Evolutionary conservation across 1,140 invertebrate species (phyloP).

Genomic region (Drosophila pruinosa): DNA sequence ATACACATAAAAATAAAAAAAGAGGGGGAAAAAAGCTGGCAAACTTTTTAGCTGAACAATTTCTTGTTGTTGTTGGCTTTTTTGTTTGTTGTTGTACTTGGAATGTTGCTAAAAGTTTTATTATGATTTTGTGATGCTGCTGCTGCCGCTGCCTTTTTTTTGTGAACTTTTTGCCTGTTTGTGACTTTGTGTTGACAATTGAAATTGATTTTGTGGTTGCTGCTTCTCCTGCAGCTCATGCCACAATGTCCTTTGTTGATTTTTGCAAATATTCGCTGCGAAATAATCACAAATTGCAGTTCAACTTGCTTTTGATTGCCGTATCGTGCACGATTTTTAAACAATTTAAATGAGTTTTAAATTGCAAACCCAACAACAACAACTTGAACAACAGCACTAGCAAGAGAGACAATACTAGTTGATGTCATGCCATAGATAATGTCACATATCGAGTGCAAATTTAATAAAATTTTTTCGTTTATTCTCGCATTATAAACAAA

Average conservation of each 20-base stretch:
- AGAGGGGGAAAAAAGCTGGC: slow-evolving; percentile 16
- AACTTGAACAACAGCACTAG: neutral
- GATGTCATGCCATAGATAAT: slow-evolving; percentile 9
- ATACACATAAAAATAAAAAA: slow-evolving; percentile 20
- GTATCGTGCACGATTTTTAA: slow-evolving; percentile 18
- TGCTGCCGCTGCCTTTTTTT: slow-evolving; percentile 31
- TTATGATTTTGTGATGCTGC: slow-evolving; percentile 65
- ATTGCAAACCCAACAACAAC: slow-evolving; percentile 13
- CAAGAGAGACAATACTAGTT: too few species aligned
- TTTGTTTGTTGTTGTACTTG: slow-evolving; percentile 44
- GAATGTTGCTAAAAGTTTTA: slow-evolving; percentile 71
- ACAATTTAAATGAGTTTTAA: slow-evolving; percentile 67
- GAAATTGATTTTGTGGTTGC: slow-evolving; percentile 78
- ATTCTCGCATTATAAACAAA: slow-evolving; percentile 33
- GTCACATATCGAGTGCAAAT: slow-evolving; percentile 34
- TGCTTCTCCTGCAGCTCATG: neutral
- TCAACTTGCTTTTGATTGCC: slow-evolving; percentile 30
- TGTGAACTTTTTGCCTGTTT: slow-evolving; percentile 55
- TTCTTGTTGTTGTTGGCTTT: slow-evolving; percentile 20
- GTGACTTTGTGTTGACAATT: slow-evolving; percentile 79
- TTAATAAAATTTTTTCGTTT: slow-evolving; percentile 54
- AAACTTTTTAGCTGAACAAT: slow-evolving; percentile 60
- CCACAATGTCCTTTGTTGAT: slow-evolving; percentile 67
- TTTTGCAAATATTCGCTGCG: slow-evolving; percentile 45
- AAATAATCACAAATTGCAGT: slow-evolving; percentile 64